phyloP scores from a whole-genome alignment of 2,888 invertebrate genomes.

The Anaspis maculata region DNA sequence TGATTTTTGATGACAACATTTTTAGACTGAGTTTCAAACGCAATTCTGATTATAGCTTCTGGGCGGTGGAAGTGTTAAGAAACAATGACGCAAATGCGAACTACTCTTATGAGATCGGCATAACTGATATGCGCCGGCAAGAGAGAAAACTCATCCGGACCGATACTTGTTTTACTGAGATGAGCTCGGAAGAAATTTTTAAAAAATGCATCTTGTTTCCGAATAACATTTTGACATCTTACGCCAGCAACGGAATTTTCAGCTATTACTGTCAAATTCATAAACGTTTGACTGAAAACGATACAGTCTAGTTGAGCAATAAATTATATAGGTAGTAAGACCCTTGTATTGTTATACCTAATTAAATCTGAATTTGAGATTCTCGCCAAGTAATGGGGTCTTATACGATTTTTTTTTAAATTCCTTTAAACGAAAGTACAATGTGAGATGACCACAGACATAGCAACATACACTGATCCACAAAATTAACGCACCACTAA shows the following conservation, averaged over 20 bases:
- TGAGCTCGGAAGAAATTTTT: conserved; percentile 27
- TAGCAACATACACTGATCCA: too few species aligned
- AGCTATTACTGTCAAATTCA: conserved; percentile 18
- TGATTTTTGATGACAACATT: conserved; percentile 18
- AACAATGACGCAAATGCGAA: conserved; percentile 22
- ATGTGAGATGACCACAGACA: too few species aligned
- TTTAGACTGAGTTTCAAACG: conserved; percentile 28
- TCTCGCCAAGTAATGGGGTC: too few species aligned
- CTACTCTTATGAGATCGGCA: conserved; percentile 28
- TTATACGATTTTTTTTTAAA: too few species aligned
- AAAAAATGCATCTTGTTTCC: conserved; percentile 30
- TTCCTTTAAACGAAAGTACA: too few species aligned
- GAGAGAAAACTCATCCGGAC: conserved; percentile 28
- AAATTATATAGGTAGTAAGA: too few species aligned
- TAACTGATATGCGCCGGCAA: conserved; percentile 27
- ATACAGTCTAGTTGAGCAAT: too few species aligned
- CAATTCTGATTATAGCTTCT: conserved; percentile 26
- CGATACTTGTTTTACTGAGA: conserved; percentile 29
- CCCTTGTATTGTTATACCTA: too few species aligned
- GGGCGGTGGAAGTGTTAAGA: conserved; percentile 30
- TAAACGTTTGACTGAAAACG: too few species aligned
- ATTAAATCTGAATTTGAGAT: too few species aligned
- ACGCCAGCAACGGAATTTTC: conserved; percentile 25
- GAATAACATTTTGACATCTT: conserved; percentile 26
- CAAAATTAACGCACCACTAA: too few species aligned